These are phyloP conservation scores for Gari tellinella DNA, from an alignment of 2,888 invertebrate species.

Conservation along the genomic window DNA sequence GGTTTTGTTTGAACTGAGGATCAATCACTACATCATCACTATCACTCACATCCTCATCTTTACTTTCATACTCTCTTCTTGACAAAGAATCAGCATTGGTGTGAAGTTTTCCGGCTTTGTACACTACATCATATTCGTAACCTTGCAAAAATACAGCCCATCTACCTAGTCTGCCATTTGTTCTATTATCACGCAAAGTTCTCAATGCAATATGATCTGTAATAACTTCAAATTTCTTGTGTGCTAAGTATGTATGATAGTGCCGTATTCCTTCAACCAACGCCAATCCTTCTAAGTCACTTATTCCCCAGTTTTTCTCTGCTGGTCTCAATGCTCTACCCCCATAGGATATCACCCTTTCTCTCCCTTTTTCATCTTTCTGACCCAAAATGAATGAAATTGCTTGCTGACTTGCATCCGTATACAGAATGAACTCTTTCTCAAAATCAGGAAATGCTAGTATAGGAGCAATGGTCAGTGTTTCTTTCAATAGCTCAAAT, in stretches of 20 bases:
- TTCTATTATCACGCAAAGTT: constrained; percentile 24
- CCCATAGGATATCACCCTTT: no score
- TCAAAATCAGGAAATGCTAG: no score
- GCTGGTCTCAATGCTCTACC: no score
- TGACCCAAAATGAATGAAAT: no score
- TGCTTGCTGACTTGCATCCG: no score
- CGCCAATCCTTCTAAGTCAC: constrained; percentile 60
- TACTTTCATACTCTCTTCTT: constrained; percentile 23
- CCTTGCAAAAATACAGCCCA: constrained; percentile 55
- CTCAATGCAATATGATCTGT: constrained; percentile 52
- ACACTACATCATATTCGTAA: constrained; percentile 33
- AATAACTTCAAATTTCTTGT: constrained; percentile 33
- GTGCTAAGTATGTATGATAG: constrained; percentile 44
- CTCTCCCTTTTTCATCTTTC: no score
- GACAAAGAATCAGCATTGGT: constrained; percentile 39
- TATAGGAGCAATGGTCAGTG: no score
- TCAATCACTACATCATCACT: constrained; percentile 28
- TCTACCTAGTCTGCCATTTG: constrained; percentile 42
- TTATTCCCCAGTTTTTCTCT: constrained; percentile 55
- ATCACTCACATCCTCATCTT: constrained; percentile 3
- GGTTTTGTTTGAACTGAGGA: constrained; percentile 1
- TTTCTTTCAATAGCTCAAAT: no score
- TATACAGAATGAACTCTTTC: no score
- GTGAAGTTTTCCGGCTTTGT: constrained; percentile 36
- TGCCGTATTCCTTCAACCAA: constrained; percentile 56